phyloP scores from a whole-genome alignment of 2,888 invertebrate genomes.

The Cerceris ruficornis region DNA sequence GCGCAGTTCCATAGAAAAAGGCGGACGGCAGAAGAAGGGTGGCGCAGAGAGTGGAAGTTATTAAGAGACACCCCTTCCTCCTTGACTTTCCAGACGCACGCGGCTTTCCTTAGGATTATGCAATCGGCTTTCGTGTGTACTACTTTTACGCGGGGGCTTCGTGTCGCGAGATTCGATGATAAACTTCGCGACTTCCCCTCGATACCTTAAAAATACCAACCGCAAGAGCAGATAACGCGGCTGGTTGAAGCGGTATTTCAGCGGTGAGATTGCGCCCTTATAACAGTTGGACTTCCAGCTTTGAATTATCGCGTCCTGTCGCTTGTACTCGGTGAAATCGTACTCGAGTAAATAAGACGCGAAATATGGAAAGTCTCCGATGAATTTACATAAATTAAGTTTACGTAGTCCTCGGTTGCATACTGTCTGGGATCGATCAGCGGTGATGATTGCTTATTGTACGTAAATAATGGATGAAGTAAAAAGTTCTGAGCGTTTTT shows the following conservation, averaged over 20 bases:
- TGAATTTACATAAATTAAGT: too few species aligned
- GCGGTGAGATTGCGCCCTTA: slow-evolving; percentile 8
- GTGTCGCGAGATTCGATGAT: slow-evolving; percentile 71
- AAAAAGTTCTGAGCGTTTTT: too few species aligned
- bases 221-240: slow-evolving; percentile 6
- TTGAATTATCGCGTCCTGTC: background rate
- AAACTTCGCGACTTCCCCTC: slow-evolving; percentile 57
- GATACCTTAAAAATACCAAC: slow-evolving; percentile 43
- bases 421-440: too few species aligned
- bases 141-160: slow-evolving; percentile 68
- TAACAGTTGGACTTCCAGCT: background rate
- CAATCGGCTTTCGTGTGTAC: slow-evolving; percentile 70
- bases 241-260: slow-evolving; percentile 19
- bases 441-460: too few species aligned
- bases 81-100: slow-evolving; percentile 45
- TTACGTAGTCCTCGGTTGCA: too few species aligned
- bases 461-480: too few species aligned
- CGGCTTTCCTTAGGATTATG: slow-evolving; percentile 69
- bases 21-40: too few species aligned
- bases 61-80: slow-evolving; percentile 5
- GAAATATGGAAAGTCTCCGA: too few species aligned
- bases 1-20: too few species aligned
- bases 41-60: background rate
- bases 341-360: too few species aligned
- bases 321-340: too few species aligned